Evolutionary conservation across 37 sponge, comb jelly and placozoan species (phyloP).

Genomic region (Halisarca cf. caerulea): DNA sequence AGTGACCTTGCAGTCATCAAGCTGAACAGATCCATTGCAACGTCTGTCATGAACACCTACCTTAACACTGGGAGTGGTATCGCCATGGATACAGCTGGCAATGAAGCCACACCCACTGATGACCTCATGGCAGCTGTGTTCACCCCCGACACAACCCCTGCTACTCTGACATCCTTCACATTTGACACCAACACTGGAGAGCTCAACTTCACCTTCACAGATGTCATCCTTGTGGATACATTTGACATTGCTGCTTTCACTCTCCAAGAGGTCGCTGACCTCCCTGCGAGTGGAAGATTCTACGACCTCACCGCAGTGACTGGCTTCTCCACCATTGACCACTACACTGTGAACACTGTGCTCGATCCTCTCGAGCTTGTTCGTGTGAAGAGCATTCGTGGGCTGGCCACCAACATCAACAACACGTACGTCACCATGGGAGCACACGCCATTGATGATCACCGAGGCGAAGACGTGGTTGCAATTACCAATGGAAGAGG

Average conservation of each 20-base stretch:
- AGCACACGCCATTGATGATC: slow-evolving; percentile 83
- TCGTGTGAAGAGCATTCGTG: slow-evolving; percentile 63
- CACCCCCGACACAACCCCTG: slow-evolving; percentile 55
- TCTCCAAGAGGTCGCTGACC: slow-evolving; percentile 59
- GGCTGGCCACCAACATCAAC: slow-evolving; percentile 70
- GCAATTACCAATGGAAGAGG: slow-evolving; percentile 83
- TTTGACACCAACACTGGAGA: slow-evolving; percentile 81
- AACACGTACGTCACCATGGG: slow-evolving; percentile 81
- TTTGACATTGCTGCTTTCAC: slow-evolving; percentile 73
- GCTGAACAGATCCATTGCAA: slow-evolving; percentile 36
- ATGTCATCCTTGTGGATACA: slow-evolving; percentile 71
- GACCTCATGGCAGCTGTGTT: slow-evolving; percentile 17
- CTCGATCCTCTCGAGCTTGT: slow-evolving; percentile 64
- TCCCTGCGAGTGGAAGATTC: slow-evolving; percentile 32
- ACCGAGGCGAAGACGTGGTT: slow-evolving; percentile 59
- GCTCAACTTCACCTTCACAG: slow-evolving; percentile 83
- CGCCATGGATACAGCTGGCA: slow-evolving; percentile 49
- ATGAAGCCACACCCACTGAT: slow-evolving; percentile 27
- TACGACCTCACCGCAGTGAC: slow-evolving; percentile 37
- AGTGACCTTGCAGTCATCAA: slow-evolving; percentile 66
- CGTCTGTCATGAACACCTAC: slow-evolving; percentile 25
- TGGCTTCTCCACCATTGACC: slow-evolving; percentile 44
- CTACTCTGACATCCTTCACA: slow-evolving; percentile 52
- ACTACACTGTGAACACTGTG: slow-evolving; percentile 50
- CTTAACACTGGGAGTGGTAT: slow-evolving; percentile 38